Evolutionary conservation across 2,888 invertebrate species (phyloP), one percentile per base, ranked within the genome.

Genomic region (Subacronicta megacephala): DNA sequence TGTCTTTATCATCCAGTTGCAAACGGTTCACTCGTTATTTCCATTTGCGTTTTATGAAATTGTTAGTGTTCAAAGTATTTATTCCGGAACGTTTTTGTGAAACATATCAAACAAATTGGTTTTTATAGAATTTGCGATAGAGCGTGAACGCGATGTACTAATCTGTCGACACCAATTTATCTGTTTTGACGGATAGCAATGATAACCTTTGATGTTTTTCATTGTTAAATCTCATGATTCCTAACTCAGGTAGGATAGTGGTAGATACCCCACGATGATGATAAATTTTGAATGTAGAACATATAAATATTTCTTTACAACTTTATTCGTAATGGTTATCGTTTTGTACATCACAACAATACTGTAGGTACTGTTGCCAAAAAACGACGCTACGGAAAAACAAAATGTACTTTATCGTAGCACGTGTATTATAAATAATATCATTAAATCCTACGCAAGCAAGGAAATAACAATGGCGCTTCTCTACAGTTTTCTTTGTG

Each of bases 1-100:
- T 73, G 62, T 69, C 60, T 75, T 40, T 54, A 52, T 72, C 45
- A 56, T 75, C 54, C 52, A 47, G 54, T 60, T 60, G 56, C 54
- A 60, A 66, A 60, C 50, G 51, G 44, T 55, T 54, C 15, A 20
- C 49, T 46, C 23, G 16, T 49, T 55, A 37, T 47, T 44, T 50
- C 51, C 46, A 55, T 58, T 71, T 62, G 50, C 17, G 33, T 58
- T 62, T 52, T 50, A 43, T 45, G 7, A 55, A 56, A 57, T 64
- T 64, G 40, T 43, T 49, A 54, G 54, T 49, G 44, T n/a, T n/a
- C n/a, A n/a, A 47, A 36, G 51, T 44, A 49, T 56, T 43, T 56
- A 49, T 70, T 57, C 31, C 12, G 26, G 38, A 33, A 51, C 29
- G 46, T 43, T 56, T 62, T 43, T 42, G 45, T 20, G 36, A 33